Evolutionary conservation across 2,888 invertebrate genomes (phyloP).

Genomic region (Nemotelus nigrinus): DNA sequence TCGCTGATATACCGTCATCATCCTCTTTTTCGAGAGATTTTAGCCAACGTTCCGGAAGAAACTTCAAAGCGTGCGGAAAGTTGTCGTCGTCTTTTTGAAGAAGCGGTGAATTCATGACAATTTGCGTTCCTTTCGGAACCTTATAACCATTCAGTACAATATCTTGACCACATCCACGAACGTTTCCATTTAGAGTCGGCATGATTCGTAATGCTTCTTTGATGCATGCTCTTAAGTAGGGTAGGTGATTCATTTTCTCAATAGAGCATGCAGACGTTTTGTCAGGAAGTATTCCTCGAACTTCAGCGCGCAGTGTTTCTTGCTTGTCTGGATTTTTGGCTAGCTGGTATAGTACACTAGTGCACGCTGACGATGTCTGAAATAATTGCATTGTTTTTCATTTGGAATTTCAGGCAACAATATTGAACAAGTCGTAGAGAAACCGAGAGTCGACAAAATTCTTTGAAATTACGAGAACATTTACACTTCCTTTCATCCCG

Average conservation of each 20-base stretch:
- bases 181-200: slow-evolving; percentile 70
- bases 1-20: slow-evolving; percentile 44
- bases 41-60: slow-evolving; percentile 79
- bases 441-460: too few relatives aligned
- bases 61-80: slow-evolving; percentile 71
- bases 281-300: slow-evolving; percentile 63
- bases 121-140: slow-evolving; percentile 73
- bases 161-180: slow-evolving; percentile 68
- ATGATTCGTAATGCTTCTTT: slow-evolving; percentile 76
- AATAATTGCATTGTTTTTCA: slow-evolving; percentile 40
- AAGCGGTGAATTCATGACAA: slow-evolving; percentile 76
- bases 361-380: slow-evolving; percentile 69
- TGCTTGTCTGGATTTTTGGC: slow-evolving; percentile 73
- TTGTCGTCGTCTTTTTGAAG: slow-evolving; percentile 71
- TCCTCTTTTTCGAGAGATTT: slow-evolving; percentile 74
- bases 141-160: slow-evolving; percentile 72
- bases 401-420: too few relatives aligned
- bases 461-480: too few relatives aligned
- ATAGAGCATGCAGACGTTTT: slow-evolving; percentile 64
- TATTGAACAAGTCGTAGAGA: too few relatives aligned
- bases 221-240: slow-evolving; percentile 78
- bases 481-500: too few relatives aligned
- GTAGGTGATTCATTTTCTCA: slow-evolving; percentile 65
- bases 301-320: slow-evolving; percentile 70
- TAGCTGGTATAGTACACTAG: slow-evolving; percentile 70